phyloP scores from a whole-genome alignment of 1,140 invertebrate species.

The Drosophila lacertosa region DNA sequence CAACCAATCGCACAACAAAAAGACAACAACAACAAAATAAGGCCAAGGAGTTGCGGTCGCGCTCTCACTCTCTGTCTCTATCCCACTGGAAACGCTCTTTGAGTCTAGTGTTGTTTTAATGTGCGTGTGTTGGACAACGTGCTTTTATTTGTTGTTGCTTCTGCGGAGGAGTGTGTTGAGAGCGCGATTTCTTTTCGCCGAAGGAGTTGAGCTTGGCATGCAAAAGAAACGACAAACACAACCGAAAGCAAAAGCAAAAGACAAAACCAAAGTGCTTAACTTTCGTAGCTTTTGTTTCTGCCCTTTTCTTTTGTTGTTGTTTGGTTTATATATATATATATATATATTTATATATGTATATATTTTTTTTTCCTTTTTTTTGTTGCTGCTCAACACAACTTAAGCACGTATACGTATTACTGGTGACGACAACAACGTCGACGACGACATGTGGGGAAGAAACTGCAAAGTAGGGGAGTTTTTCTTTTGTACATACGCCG shows the following conservation, averaged over 20 bases:
- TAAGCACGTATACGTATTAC: conserved; percentile 70
- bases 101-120: conserved; percentile 22
- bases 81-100: conserved; percentile 23
- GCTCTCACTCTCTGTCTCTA: conserved; percentile 45
- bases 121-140: conserved; percentile 33
- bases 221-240: conserved; percentile 48
- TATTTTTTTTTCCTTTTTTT: conserved; percentile 44
- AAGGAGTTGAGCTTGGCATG: conserved; percentile 37
- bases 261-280: conserved; percentile 48
- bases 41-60: conserved; percentile 65
- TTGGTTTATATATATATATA: conserved; percentile 51
- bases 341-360: conserved; percentile 35
- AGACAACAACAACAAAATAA: conserved; percentile 43
- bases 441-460: conserved; percentile 65
- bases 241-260: conserved; percentile 38
- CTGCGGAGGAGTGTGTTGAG: conserved; percentile 39
- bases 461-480: conserved; percentile 72
- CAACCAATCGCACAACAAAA: conserved; percentile 36
- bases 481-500: conserved; percentile 49
- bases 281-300: conserved; percentile 57
- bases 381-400: conserved; percentile 60
- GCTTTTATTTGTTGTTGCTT: conserved; percentile 42
- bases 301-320: conserved; percentile 54
- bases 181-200: conserved; percentile 49
- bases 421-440: conserved; percentile 41